phyloP scores from a whole-genome alignment of 2,888 invertebrate genomes.

The Stenolophus ochropezus region DNA sequence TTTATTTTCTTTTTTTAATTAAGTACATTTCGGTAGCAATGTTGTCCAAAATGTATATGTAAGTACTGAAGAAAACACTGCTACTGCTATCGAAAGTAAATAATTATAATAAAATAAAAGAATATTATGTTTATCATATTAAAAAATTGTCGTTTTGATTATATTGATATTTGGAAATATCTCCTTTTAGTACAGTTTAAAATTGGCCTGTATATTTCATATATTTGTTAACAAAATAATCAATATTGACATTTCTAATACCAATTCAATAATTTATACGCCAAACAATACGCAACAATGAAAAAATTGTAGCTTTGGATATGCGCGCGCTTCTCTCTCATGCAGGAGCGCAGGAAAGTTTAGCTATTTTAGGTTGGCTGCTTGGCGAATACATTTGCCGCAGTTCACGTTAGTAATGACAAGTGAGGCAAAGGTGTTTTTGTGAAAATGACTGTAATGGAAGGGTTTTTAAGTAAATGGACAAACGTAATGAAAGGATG shows the following conservation, averaged over 20 bases:
- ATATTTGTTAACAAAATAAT: background rate
- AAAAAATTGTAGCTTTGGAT: background rate
- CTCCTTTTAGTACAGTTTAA: too few relatives aligned
- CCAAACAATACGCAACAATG: background rate
- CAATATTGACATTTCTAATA: background rate
- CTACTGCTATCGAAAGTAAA: too few relatives aligned
- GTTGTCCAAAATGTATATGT: too few relatives aligned
- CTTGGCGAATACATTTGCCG: constrained; percentile 4
- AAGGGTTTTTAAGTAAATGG: constrained; percentile 97
- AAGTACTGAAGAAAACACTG: too few relatives aligned
- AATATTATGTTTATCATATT: too few relatives aligned
- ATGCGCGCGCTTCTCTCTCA: constrained; percentile 20
- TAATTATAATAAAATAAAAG: too few relatives aligned
- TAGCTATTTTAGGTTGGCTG: constrained; percentile 51
- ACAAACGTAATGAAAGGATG: constrained; percentile 99
- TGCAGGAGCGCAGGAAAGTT: constrained; percentile 54
- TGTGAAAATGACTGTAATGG: constrained; percentile 80
- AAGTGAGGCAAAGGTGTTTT: constrained; percentile 54
- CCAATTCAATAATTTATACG: background rate
- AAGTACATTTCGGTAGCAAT: too few relatives aligned
- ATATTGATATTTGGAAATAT: too few relatives aligned
- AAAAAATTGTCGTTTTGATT: too few relatives aligned
- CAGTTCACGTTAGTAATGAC: constrained; percentile 54
- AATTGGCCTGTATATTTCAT: background rate
- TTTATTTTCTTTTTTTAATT: too few relatives aligned